phyloP scores from a whole-genome alignment of 64 coral and sea anemone genomes.

The Dendronephthya gigantea region DNA sequence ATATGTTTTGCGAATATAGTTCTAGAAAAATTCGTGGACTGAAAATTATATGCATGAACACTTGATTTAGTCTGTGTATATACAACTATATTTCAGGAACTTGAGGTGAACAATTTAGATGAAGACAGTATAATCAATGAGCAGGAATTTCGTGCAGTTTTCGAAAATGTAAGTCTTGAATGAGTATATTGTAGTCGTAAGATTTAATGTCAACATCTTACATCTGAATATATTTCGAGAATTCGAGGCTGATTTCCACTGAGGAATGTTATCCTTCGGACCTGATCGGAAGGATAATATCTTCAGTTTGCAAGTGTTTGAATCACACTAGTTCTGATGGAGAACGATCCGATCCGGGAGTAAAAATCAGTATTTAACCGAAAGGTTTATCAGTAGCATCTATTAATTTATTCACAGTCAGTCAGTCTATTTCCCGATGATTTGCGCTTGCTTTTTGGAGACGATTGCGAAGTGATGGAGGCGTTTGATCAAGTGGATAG shows the following conservation, averaged over 20 bases:
- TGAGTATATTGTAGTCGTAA: not conserved
- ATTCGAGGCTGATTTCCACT: no score
- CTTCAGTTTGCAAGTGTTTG: no score
- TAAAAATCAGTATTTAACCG: no score
- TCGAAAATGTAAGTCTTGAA: constrained; percentile 58
- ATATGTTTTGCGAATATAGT: no score
- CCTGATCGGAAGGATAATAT: not conserved
- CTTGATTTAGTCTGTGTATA: no score
- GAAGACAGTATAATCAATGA: constrained; percentile 97
- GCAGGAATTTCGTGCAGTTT: constrained; percentile 73
- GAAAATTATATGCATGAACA: no score
- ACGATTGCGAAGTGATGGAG: constrained; percentile 61
- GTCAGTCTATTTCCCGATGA: constrained; percentile 74
- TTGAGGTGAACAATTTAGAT: constrained; percentile 97
- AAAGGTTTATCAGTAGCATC: no score
- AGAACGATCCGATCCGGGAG: no score
- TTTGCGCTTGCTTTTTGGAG: constrained; percentile 74
- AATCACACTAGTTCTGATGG: no score
- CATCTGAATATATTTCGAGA: not conserved
- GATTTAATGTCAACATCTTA: no score
- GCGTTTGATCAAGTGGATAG: constrained; percentile 95
- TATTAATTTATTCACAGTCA: constrained; percentile 28
- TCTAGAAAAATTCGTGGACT: no score
- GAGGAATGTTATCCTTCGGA: no score
- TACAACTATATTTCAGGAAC: constrained; percentile 45